Percentiles rank a stretch among this genome's conserved stretches.
Evolutionary conservation across 2,113 vertebrate genomes (phyloP).

Genomic region (Nycticorax nycticorax): DNA sequence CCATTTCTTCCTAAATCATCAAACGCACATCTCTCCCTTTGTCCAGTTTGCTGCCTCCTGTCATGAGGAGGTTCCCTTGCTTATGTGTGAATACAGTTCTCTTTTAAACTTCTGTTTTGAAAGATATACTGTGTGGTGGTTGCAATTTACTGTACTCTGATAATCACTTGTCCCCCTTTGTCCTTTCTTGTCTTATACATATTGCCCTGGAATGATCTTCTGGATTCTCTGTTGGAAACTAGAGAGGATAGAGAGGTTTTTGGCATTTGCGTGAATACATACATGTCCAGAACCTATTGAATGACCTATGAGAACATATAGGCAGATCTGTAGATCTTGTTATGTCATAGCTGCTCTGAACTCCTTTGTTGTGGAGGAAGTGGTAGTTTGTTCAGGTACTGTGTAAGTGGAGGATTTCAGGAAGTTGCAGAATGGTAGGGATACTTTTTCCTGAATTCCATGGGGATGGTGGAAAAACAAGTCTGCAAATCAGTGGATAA

Average conservation of each 20-base stretch:
- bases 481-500: neutral
- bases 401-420: neutral
- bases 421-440: neutral
- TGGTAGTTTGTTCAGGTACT: neutral
- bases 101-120: neutral
- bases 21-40: neutral
- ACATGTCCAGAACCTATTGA: neutral
- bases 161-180: neutral
- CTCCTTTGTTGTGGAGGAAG: neutral
- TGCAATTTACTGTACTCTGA: neutral
- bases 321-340: neutral
- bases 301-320: neutral
- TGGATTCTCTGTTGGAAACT: neutral
- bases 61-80: neutral
- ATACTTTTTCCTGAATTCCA: neutral
- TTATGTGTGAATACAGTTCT: neutral
- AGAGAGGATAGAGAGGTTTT: neutral
- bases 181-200: neutral
- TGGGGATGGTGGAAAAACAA: neutral
- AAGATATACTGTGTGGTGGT: neutral
- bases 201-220: neutral
- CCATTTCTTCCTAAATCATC: neutral
- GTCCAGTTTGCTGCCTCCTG: neutral
- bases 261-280: neutral
- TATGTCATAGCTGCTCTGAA: neutral